Evolutionary conservation across 2,888 invertebrate species (phyloP), one percentile per base, ranked within the genome.

Genomic region (Cephus pulcher): DNA sequence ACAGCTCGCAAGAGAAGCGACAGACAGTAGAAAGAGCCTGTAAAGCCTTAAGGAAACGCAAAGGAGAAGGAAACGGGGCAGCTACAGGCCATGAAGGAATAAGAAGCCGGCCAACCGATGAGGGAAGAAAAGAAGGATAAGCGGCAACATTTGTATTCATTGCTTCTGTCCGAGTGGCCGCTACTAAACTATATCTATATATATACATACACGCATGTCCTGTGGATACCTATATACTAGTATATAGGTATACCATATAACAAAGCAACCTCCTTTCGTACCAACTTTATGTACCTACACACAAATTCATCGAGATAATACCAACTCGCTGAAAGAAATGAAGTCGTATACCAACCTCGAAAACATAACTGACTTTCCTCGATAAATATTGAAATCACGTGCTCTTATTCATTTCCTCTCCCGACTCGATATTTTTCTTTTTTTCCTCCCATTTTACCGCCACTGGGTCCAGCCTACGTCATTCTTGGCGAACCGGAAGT

Each of bases 1-100:
- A 71, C 37, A 40, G 74, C 12, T 78, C 75, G 73, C 77, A 81
- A 83, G 80, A 81, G 80, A 78, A 73, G 79, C 30, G 56, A 69
- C 77, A 32, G 40, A 69, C 33, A 76, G 79, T 81, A 80, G 80
- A 74, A 75, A 40, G 76, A 80, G 71, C 34, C 37, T 12, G 37
- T 4, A 15, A 4, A 15, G 40, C 40, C 15, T 15, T 12, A 12
- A 40, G 15, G 15, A 40, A 15, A 15, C 15, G 40, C 3, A 15
- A 15, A 40, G 40, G 15, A 40, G 40, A 40, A 40, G 40, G 40
- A 40, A 40, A 4, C 15, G 12, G 12, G 40, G 15, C 30, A 30
- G 70, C 70, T 70, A 30, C 30, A 2, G 70, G 12, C 70, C 30
- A 33, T 12, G 30, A 30, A 32, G 70, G 70, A 30, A 70, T 32